A percentile compares a stretch with the other conserved stretches of the same genome.
These are phyloP conservation scores for Abrostola triplasia DNA, from an alignment of 2,888 invertebrate genomes.

Conservation along the genomic window DNA sequence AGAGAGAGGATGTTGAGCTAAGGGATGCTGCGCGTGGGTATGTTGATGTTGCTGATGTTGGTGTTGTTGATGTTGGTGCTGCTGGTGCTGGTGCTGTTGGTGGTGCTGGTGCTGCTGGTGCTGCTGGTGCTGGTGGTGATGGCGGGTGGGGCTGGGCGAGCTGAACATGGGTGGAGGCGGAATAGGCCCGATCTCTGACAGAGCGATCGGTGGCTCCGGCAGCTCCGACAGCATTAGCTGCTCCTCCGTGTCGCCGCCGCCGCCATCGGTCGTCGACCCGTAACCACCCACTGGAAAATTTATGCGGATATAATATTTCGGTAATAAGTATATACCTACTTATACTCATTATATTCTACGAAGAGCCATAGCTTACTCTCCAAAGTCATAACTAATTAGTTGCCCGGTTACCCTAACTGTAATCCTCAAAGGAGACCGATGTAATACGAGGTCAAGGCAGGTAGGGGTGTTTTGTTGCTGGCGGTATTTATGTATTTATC, in stretches of 20 bases:
- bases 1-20: slow-evolving; percentile 73
- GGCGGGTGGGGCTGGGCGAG: slow-evolving; percentile 92
- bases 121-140: slow-evolving; percentile 64
- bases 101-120: slow-evolving; percentile 85
- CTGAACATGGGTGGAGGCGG: slow-evolving; percentile 99
- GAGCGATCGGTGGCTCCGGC: slow-evolving; percentile 96
- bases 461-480: slow-evolving; percentile 3
- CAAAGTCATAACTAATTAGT: slow-evolving; percentile 31
- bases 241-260: slow-evolving; percentile 75
- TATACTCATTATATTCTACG: no score
- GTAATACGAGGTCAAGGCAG: slow-evolving; percentile 5
- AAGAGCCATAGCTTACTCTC: background rate
- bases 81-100: slow-evolving; percentile 85
- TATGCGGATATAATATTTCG: slow-evolving; percentile 13
- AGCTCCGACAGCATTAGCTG: slow-evolving; percentile 94
- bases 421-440: slow-evolving; percentile 29
- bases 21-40: slow-evolving; percentile 70
- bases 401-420: background rate
- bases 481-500: background rate
- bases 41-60: slow-evolving; percentile 67
- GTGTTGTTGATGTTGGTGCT: slow-evolving; percentile 62
- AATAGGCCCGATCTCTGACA: slow-evolving; percentile 97
- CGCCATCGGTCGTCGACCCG: slow-evolving; percentile 69
- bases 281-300: slow-evolving; percentile 89
- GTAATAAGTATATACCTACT: background rate